These are phyloP conservation scores for Tragelaphus strepsiceros DNA, from an alignment of 2,113 vertebrate species.

Conservation along the genomic window DNA sequence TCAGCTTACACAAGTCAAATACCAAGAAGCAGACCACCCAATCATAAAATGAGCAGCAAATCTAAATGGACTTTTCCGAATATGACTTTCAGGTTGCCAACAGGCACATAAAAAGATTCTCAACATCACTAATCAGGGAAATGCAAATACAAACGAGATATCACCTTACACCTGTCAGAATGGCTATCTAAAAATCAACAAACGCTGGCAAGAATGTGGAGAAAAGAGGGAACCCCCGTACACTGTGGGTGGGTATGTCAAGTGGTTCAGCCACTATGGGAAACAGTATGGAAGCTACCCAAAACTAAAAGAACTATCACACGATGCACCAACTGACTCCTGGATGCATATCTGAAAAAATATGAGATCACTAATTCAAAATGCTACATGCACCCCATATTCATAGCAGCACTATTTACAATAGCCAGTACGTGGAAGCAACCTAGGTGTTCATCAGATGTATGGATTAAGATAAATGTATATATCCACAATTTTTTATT, in stretches of 20 bases:
- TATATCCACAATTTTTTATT: not conserved
- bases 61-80: not conserved
- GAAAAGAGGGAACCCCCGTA: not conserved
- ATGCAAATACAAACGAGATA: not conserved
- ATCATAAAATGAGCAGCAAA: not conserved
- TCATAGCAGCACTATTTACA: not conserved
- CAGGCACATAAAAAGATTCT: not conserved
- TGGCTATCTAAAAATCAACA: not conserved
- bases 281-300: not conserved
- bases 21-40: not conserved
- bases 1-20: not conserved
- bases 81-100: not conserved
- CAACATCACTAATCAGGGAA: not conserved
- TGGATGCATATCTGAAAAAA: not conserved
- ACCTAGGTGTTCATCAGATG: not conserved
- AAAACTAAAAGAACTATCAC: not conserved
- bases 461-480: too few species aligned
- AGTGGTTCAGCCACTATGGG: not conserved
- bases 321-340: not conserved
- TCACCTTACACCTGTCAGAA: not conserved
- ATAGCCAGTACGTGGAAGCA: not conserved
- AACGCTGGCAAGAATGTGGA: not conserved
- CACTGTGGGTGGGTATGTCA: not conserved
- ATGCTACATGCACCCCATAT: not conserved
- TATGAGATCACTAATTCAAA: not conserved